Percentiles rank a stretch among this genome's conserved stretches.
Conservation (phyloP, 2,888 invertebrate genomes). For the Argyresthia goedartella region DNA sequence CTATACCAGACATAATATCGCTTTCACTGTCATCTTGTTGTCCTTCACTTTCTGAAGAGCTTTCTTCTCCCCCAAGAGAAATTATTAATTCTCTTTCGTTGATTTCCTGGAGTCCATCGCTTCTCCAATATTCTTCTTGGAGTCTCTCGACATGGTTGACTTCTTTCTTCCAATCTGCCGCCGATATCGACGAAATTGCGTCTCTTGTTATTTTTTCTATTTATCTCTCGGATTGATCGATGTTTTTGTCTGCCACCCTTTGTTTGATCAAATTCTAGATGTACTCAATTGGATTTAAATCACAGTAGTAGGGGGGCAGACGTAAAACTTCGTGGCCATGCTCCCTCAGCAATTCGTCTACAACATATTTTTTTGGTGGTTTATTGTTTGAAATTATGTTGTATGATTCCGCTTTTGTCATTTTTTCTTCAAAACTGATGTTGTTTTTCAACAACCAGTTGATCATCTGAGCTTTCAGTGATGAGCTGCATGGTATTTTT, state of each 20-base stretch:
- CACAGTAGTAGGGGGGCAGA: slow-evolving; percentile 26
- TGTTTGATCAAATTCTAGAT: slow-evolving; percentile 12
- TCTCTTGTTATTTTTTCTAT: slow-evolving; percentile 16
- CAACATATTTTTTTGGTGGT: slow-evolving; percentile 17
- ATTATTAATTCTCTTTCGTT: slow-evolving; percentile 11
- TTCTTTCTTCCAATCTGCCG: slow-evolving; percentile 15
- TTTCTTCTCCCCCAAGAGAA: slow-evolving; percentile 5
- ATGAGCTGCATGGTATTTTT: slow-evolving; percentile 10
- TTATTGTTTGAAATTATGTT: slow-evolving; percentile 13
- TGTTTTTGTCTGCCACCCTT: slow-evolving; percentile 21
- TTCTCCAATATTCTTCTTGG: slow-evolving; percentile 10
- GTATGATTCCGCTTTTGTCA: slow-evolving; percentile 18
- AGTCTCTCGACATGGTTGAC: slow-evolving; percentile 13
- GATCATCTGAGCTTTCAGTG: slow-evolving; percentile 11
- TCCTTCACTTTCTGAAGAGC: not conserved
- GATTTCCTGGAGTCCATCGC: slow-evolving; percentile 8
- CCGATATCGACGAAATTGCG: slow-evolving; percentile 13
- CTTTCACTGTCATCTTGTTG: not conserved
- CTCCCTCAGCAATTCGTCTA: slow-evolving; percentile 22
- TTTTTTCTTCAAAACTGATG: slow-evolving; percentile 15
- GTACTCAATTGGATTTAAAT: slow-evolving; percentile 25
- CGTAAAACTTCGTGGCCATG: slow-evolving; percentile 23
- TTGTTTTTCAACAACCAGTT: slow-evolving; percentile 17
- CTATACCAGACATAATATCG: not conserved
- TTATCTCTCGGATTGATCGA: slow-evolving; percentile 16